Base-by-base conservation (phyloP, 2,113 vertebrate genomes). In the Neolamprologus sp. region DNA sequence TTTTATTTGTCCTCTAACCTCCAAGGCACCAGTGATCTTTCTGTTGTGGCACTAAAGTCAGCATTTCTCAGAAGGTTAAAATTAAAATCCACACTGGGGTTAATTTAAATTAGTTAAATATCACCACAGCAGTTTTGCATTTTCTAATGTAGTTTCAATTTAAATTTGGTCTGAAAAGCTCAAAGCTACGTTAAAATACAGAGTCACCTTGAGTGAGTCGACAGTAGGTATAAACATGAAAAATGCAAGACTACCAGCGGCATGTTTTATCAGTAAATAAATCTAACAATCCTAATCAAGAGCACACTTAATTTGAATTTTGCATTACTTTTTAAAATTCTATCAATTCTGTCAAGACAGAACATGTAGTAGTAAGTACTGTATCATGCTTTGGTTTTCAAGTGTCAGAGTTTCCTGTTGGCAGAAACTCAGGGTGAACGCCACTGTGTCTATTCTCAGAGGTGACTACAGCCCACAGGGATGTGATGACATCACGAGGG, bases 401-500 rank as follows among this genome's bases (percentile, higher is more conserved):
- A 9, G 54, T 71, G 65, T 78, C 60, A 35, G 21, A 82, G 53
- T 85, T 81, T 60, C 23, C 49, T 68, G 71, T 42, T 21, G 13
- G 40, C 51, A 51, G 81, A 85, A 84, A 58, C 47, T 47, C 54
- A 87, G 80, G n/a, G 35, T 26, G 84, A 87, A 16, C 51, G 84
- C 86, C 79, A 17, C 83, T 73, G 86, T 12, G 19, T 92, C 89
- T 92, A 57, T 80, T 88, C 88, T 89, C 93, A 86, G 91, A 89
- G 86, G 87, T 85, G 78, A 84, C 58, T 80, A 2, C 8, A 6
- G 80, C 93, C 90, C 78, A 4, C 5, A 47, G 93, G 92, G 47
- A 82, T 23, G 71, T 30, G 80, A 58, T 93, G 95, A 95, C 95
- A 92, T 95, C 95, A 94, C 14, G 49, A 85, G 30, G 80, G 53